Evolutionary conservation across 2,888 invertebrate genomes (phyloP).

Genomic region (Callyntrura guangdongensis): DNA sequence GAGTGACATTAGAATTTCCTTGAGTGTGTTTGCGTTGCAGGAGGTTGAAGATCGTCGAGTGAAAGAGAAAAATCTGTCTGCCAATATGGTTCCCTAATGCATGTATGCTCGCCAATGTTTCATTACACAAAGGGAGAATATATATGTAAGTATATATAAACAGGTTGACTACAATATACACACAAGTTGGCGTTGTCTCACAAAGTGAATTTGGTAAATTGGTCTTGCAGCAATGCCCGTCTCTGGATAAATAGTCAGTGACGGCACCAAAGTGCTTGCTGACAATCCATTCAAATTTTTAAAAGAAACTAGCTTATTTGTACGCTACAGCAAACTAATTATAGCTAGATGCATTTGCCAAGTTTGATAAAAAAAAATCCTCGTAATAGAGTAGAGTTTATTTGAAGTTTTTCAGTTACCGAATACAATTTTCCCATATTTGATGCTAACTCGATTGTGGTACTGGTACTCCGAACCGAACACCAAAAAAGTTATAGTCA

Average conservation of each 20-base stretch:
- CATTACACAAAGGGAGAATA: too few relatives aligned
- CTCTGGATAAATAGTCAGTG: not conserved
- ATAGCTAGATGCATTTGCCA: too few relatives aligned
- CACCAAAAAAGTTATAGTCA: constrained; percentile 17
- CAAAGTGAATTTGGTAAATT: constrained; percentile 10
- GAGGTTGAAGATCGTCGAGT: constrained; percentile 26
- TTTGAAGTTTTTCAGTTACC: too few relatives aligned
- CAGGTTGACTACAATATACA: constrained; percentile 1
- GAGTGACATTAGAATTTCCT: constrained; percentile 70
- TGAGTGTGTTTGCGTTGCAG: constrained; percentile 61
- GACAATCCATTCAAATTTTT: too few relatives aligned
- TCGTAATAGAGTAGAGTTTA: not conserved
- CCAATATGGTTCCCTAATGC: too few relatives aligned
- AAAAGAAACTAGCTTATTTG: too few relatives aligned
- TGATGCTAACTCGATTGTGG: not conserved
- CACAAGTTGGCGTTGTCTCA: constrained; percentile 31
- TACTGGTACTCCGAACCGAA: not conserved
- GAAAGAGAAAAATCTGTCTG: constrained; percentile 2
- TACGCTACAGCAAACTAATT: too few relatives aligned
- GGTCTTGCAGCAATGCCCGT: not conserved
- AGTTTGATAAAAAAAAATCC: too few relatives aligned
- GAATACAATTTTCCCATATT: too few relatives aligned
- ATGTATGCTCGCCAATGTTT: too few relatives aligned
- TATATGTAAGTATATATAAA: not conserved
- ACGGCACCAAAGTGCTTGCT: not conserved